phyloP scores from a whole-genome alignment of 2,113 vertebrate species.

The Sorex araneus region DNA sequence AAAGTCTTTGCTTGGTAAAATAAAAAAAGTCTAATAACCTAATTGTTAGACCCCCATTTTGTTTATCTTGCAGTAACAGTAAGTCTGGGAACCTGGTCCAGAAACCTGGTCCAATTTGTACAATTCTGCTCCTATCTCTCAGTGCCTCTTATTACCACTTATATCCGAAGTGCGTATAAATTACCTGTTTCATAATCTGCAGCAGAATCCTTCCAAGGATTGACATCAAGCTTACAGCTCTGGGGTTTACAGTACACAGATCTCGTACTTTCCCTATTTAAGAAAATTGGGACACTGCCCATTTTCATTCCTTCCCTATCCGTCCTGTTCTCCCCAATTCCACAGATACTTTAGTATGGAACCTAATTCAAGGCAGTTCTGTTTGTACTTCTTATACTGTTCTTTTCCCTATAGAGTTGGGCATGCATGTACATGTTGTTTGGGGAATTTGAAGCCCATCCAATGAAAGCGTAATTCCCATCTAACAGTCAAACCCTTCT shows the following conservation, averaged over 20 bases:
- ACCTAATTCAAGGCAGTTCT: constrained; percentile 76
- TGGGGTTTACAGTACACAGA: constrained; percentile 75
- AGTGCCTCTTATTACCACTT: constrained; percentile 63
- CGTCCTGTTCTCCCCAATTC: constrained; percentile 68
- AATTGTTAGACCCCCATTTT: not conserved
- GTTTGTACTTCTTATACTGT: constrained; percentile 76
- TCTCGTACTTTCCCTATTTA: constrained; percentile 80
- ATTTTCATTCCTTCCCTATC: constrained; percentile 70
- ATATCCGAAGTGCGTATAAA: constrained; percentile 79
- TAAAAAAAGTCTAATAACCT: constrained; percentile 28
- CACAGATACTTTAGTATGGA: constrained; percentile 74
- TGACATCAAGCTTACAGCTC: constrained; percentile 77
- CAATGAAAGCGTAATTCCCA: constrained; percentile 83
- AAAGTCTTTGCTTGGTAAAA: constrained; percentile 67
- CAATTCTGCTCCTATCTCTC: constrained; percentile 59
- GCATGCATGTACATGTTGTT: constrained; percentile 83
- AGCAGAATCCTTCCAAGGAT: constrained; percentile 73
- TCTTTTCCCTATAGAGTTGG: constrained; percentile 83
- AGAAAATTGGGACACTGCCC: constrained; percentile 80
- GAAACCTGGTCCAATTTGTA: constrained; percentile 65
- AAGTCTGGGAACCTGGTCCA: constrained; percentile 47
- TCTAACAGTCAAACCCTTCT: constrained; percentile 84
- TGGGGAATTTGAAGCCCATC: constrained; percentile 83
- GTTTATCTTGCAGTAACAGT: constrained; percentile 29
- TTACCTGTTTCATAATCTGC: constrained; percentile 78